phyloP scores from a whole-genome alignment of 1,140 invertebrate genomes.

The Coenobita brevimanus region DNA sequence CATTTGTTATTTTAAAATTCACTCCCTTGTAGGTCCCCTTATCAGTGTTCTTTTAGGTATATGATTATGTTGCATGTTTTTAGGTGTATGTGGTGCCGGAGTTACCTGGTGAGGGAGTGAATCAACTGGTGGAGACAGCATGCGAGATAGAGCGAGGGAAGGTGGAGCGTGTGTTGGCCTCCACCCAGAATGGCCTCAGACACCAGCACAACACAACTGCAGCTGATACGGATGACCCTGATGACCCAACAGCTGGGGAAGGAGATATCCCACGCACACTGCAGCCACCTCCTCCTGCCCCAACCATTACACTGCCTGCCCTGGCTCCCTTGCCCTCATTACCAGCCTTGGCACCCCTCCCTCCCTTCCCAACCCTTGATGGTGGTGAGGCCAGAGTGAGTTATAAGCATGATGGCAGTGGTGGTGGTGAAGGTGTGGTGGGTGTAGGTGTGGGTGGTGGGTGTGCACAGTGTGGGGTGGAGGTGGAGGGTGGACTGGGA shows the following conservation, averaged over 20 bases:
- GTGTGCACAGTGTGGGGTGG: background rate
- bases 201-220: background rate
- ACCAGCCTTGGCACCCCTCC: no score
- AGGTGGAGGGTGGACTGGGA: background rate
- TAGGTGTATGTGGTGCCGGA: constrained; percentile 53
- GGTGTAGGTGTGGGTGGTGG: background rate
- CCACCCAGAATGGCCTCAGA: background rate
- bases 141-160: constrained; percentile 26
- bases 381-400: no score
- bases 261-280: background rate
- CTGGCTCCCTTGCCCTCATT: no score
- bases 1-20: no score
- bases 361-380: no score
- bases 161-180: constrained; percentile 27
- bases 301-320: no score
- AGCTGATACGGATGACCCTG: constrained; percentile 11
- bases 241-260: background rate
- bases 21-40: no score
- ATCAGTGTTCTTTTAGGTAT: no score
- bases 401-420: no score
- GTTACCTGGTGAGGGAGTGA: background rate
- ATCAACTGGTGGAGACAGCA: constrained; percentile 1
- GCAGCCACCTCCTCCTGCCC: background rate
- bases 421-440: background rate
- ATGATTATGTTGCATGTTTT: no score